Base-by-base conservation (phyloP, 35 echinoderm and acorn worm species). In the Patiria miniata region DNA sequence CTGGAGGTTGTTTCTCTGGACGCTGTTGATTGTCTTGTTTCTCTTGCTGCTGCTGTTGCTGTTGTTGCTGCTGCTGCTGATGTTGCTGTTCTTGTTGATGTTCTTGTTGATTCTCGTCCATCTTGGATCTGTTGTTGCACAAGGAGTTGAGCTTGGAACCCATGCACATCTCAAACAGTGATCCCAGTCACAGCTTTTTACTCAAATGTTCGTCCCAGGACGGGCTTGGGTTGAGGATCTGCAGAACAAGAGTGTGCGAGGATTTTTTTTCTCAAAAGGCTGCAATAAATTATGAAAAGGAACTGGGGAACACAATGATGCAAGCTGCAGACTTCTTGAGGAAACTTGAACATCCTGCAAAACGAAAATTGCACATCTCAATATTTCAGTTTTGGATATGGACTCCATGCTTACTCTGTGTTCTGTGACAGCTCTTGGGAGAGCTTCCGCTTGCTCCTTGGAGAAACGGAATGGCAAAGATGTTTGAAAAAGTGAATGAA, bases 151-250 rank as follows among this genome's bases (percentile, higher is more conserved):
- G 65, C 65, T 73, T 73, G 21, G 65, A 73, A 73, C 65, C 65
- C 65, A 73, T 73, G 65, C 65, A 73, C 65, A 73, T 73, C 29
- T 73, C 65, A 73, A 73, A 73, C 23, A 73, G 65, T 73, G 65
- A 73, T 14, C 65, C 10, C 14, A 9, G 65, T 73, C 65, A 73
- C 65, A 30, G 15, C 65, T 8, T 36, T 73, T 30, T 23, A 73
- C 65, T 73, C 29, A 23, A 30, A 73, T 28, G 65, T 73, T 30
- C 26, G 65, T 73, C 26, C 23, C 23, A 32, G 26, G 26, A 18
- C 19, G 6, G 34, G 0, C 10, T 73, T 30, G 29, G 65, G 30
- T 2, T 26, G 29, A 73, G 26, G 65, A 36, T 73, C 65, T 73
- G 57, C 19, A 7, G 57, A 60, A 60, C 19, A 60, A 60, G 28